A percentile compares a stretch with the other conserved stretches of the same genome.
These are phyloP conservation scores for Erethizon dorsatum DNA, from an alignment of 2,797 vertebrate genomes.

Conservation along the genomic window DNA sequence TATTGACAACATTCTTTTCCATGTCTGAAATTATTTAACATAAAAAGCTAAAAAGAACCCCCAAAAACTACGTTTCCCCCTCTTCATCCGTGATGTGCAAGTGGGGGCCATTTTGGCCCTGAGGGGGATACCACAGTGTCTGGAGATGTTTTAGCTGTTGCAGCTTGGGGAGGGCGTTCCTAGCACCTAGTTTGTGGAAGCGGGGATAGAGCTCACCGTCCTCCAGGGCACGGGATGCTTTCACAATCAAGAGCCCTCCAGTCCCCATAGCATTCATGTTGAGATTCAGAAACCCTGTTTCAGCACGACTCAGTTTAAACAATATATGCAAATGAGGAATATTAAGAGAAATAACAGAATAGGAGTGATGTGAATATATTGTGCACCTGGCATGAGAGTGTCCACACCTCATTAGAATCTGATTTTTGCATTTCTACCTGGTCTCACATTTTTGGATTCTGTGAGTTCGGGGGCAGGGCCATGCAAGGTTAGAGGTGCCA, in stretches of 20 bases:
- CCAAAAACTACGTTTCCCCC: not conserved
- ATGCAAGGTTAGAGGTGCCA: not conserved
- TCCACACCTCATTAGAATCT: not conserved
- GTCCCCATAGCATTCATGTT: not conserved
- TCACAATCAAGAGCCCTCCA: rapidly evolving
- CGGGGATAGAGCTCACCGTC: not conserved
- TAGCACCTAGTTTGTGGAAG: too few species aligned
- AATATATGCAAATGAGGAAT: not conserved
- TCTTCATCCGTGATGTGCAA: not conserved
- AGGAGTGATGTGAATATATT: not conserved
- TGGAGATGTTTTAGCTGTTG: not conserved
- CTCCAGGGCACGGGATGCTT: rapidly evolving
- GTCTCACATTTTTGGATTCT: not conserved
- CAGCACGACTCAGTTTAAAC: not conserved
- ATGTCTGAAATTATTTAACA: conserved; percentile 21
- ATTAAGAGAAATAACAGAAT: not conserved
- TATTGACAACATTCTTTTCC: not conserved
- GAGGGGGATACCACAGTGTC: not conserved
- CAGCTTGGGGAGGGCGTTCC: not conserved
- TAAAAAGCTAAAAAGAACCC: not conserved
- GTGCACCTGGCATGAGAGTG: rapidly evolving
- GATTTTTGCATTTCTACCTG: not conserved
- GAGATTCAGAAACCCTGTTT: not conserved
- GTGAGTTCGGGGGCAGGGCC: not conserved
- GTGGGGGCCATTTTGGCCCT: not conserved